Evolutionary conservation across 2,888 invertebrate genomes (phyloP), one percentile per base, ranked within the genome.

Genomic region (Adelognathus sp.): DNA sequence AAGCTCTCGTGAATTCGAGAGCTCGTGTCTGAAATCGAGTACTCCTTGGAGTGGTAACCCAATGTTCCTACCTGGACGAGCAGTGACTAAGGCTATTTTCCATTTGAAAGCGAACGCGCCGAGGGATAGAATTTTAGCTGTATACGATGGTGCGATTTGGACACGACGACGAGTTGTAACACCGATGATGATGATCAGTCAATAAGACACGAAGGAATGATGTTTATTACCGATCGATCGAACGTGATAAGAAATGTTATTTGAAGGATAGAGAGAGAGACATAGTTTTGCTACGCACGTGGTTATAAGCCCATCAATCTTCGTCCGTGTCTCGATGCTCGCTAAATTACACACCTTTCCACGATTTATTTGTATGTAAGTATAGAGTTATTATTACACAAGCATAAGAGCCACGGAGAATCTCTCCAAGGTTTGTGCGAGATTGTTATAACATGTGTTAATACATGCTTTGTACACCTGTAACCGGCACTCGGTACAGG

Each of bases 311-410:
- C 31, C 64, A 54, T 54, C 27, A 56, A 72, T 72, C 56, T 56
- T 41, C 27, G 29, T 63, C 31, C 24, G 4, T 70, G 3, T 29
- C 27, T 64, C 56, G 33, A 64, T 64, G 56, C 4, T 9, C 64
- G 5, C 29, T 46, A 44, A 64, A 72, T 72, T 72, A 44, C 27
- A 72, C 33, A n/a, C n/a, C n/a, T 56, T 24, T 33, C 18, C 18
- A 21, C 18, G 31, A 18, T 41, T 46, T 33, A 56, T 67, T 56
- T 27, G 31, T 72, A 56, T 27, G 31, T 72, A 56, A 54, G 44
- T 72, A 72, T 72, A 63, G 63, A 63, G 63, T 18, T 24, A 56
- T 72, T 44, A 72, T 64, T 63, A 18, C 54, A 31, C 54, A 54
- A 63, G 63, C 44, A 63, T 18, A 29, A 72, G 31, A 70, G 33